Conservation (phyloP, 2,113 vertebrate species). For the Apaloderma vittatum region DNA sequence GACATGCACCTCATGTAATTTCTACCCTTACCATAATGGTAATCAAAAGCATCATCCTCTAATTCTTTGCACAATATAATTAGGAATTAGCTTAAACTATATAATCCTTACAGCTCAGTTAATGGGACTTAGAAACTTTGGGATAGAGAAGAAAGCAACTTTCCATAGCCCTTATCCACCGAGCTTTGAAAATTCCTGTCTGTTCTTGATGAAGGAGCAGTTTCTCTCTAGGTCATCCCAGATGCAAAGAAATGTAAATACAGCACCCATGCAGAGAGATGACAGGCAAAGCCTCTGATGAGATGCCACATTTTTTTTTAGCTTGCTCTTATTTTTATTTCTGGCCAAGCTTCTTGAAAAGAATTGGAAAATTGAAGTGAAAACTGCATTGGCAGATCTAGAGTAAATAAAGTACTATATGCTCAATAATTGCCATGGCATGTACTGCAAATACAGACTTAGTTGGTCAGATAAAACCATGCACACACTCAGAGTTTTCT, state of each 20-base stretch:
- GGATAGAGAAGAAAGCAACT: background rate
- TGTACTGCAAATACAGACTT: background rate
- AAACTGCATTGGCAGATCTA: background rate
- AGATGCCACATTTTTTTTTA: background rate
- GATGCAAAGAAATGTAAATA: background rate
- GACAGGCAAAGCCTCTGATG: background rate
- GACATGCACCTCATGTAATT: background rate
- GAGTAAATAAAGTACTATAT: background rate
- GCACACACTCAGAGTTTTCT: background rate
- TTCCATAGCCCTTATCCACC: background rate
- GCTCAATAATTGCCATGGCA: background rate
- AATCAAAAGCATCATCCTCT: background rate
- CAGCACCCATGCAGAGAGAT: background rate
- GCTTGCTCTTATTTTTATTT: background rate
- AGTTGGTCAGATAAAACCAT: background rate
- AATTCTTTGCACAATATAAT: background rate
- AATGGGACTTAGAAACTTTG: background rate
- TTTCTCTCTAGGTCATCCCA: background rate
- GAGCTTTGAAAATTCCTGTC: background rate
- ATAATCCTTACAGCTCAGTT: background rate
- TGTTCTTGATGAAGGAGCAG: background rate
- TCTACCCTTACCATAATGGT: background rate
- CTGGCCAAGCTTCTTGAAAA: background rate
- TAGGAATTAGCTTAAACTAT: background rate
- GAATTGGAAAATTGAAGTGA: background rate